Percentiles rank a stretch among this genome's conserved stretches.
Conservation (phyloP, 1,140 invertebrate species). For the Heliothis virescens region DNA sequence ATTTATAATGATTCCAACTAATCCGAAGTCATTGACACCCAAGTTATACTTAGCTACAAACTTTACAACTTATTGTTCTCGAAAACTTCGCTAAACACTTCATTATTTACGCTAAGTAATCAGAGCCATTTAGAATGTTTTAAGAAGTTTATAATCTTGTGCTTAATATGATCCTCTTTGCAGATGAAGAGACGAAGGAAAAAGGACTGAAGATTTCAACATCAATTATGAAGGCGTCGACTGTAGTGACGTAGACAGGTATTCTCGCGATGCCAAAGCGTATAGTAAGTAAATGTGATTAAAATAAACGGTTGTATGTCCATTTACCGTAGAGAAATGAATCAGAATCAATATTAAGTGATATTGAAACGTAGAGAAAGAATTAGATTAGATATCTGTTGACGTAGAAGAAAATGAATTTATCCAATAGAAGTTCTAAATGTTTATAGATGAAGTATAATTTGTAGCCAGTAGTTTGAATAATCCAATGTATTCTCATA, state of each 20-base stretch:
- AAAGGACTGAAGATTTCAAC: constrained; percentile 54
- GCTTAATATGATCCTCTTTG: constrained; percentile 32
- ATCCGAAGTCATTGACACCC: constrained; percentile 5
- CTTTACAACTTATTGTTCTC: background rate
- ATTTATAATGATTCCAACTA: constrained; percentile 8
- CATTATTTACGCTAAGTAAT: constrained; percentile 19
- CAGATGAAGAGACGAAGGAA: constrained; percentile 77
- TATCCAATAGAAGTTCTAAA: constrained; percentile 64
- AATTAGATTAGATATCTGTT: constrained; percentile 69
- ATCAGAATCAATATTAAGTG: constrained; percentile 64
- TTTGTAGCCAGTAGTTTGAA: constrained; percentile 47
- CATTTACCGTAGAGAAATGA: constrained; percentile 78
- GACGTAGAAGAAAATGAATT: constrained; percentile 71
- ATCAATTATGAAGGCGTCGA: constrained; percentile 51
- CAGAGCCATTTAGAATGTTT: constrained; percentile 12
- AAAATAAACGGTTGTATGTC: constrained; percentile 78
- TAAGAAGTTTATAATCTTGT: constrained; percentile 1
- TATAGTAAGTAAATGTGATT: constrained; percentile 70
- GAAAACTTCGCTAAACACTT: background rate
- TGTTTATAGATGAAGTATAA: constrained; percentile 51
- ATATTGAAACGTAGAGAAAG: constrained; percentile 62
- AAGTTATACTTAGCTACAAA: background rate
- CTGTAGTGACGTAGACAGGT: constrained; percentile 44
- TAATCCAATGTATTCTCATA: constrained; percentile 43
- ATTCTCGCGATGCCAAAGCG: constrained; percentile 80